phyloP scores from a whole-genome alignment of 35 echinoderm and acorn worm genomes.

The Patiria miniata region DNA sequence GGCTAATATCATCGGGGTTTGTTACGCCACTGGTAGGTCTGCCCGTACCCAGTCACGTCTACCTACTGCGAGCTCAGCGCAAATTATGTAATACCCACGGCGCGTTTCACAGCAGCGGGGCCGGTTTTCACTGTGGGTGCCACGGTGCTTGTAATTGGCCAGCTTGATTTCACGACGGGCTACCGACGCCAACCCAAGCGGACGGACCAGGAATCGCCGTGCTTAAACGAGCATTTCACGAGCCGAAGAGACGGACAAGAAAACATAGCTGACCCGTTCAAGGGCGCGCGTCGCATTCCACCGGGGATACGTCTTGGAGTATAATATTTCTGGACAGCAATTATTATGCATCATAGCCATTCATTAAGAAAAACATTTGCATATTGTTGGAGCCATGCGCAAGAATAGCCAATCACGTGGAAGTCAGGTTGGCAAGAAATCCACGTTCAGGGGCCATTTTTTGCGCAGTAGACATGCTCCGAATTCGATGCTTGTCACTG shows the following conservation, averaged over 20 bases:
- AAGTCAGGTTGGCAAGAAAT: neutral
- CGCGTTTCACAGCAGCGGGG: neutral
- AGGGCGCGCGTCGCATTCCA: neutral
- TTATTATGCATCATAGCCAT: no score
- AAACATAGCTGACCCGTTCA: slow-evolving; percentile 25
- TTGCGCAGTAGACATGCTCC: neutral
- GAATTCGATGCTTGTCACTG: neutral
- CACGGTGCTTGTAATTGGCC: slow-evolving; percentile 2
- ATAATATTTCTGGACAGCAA: no score
- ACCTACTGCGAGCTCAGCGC: neutral
- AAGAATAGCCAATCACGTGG: neutral
- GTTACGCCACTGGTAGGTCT: neutral
- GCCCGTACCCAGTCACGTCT: neutral
- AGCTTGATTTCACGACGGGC: slow-evolving; percentile 19
- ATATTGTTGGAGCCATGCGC: neutral
- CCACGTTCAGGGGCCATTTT: slow-evolving; percentile 9
- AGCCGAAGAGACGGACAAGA: neutral
- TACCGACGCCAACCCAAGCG: neutral
- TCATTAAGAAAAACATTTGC: no score
- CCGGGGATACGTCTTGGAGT: neutral
- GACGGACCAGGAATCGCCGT: neutral
- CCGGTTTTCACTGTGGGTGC: neutral
- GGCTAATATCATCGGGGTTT: neutral
- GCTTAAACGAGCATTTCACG: slow-evolving; percentile 21
- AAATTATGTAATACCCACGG: slow-evolving; percentile 26